Conservation (phyloP, 2,888 invertebrate species). For the Tethea ocularis region DNA sequence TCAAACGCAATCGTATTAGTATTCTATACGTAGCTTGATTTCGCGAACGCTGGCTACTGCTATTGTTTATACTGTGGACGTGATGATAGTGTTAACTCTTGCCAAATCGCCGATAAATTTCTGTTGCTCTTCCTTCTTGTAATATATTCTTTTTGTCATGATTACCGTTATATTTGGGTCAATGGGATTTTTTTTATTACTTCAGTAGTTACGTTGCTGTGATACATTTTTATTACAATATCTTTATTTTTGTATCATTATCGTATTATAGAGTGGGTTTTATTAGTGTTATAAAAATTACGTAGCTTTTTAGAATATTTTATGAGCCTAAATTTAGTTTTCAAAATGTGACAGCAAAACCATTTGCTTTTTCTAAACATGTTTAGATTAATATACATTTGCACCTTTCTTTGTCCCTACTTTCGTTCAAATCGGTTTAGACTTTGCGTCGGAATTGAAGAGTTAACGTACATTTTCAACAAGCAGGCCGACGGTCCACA, state of each 20-base stretch:
- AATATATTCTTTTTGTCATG: slow-evolving; percentile 22
- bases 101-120: slow-evolving; percentile 39
- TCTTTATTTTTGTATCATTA: slow-evolving; percentile 10
- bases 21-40: neutral
- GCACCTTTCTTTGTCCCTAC: too few species aligned
- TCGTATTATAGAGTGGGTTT: neutral
- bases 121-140: slow-evolving; percentile 38
- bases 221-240: slow-evolving; percentile 21
- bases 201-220: slow-evolving; percentile 7
- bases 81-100: slow-evolving; percentile 17
- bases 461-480: too few species aligned
- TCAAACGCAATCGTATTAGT: neutral
- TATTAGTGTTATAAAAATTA: neutral
- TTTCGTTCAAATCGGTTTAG: too few species aligned
- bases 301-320: neutral
- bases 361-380: too few species aligned
- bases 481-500: too few species aligned
- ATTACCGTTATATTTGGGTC: slow-evolving; percentile 48
- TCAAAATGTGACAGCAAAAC: too few species aligned
- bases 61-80: slow-evolving; percentile 1
- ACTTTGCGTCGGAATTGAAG: too few species aligned
- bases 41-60: slow-evolving; percentile 1
- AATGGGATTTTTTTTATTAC: slow-evolving; percentile 30
- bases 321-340: neutral
- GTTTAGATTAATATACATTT: too few species aligned